Conservation (phyloP, 2,888 invertebrate genomes). For the Apotomis turbidana region DNA sequence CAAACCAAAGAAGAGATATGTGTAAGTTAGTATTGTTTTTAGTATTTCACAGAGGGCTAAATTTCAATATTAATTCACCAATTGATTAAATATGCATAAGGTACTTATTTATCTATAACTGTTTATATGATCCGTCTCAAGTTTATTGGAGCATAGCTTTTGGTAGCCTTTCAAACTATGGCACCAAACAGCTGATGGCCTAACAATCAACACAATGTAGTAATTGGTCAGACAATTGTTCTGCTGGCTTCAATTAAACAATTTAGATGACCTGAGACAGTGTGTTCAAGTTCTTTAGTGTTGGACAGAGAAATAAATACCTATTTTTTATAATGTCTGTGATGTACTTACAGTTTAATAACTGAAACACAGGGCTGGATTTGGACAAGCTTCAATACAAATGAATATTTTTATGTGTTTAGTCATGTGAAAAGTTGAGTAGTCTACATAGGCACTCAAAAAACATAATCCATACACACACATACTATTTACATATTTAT, state of each 20-base stretch:
- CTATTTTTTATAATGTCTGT: slow-evolving; percentile 16
- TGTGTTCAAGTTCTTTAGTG: slow-evolving; percentile 35
- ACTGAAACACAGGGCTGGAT: slow-evolving; percentile 30
- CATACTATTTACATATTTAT: no score
- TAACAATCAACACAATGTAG: slow-evolving; percentile 42
- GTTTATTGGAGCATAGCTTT: no score
- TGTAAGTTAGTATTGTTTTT: no score
- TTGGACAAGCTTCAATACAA: neutral
- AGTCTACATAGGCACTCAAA: no score
- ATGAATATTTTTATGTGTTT: neutral
- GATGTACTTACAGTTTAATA: slow-evolving; percentile 10
- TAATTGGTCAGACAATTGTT: slow-evolving; percentile 51
- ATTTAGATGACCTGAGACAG: slow-evolving; percentile 50
- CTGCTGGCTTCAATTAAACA: slow-evolving; percentile 57
- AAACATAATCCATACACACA: no score
- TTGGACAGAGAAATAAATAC: slow-evolving; percentile 35
- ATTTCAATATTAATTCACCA: no score
- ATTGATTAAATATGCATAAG: no score
- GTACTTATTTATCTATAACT: no score
- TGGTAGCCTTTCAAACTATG: neutral
- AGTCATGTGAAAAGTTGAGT: no score
- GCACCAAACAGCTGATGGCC: slow-evolving; percentile 28
- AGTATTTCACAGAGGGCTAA: no score
- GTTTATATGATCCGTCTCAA: no score
- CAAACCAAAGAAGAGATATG: no score